Base-by-base conservation (phyloP, 2,113 vertebrate genomes). In the Chaetorhynchus papuensis region DNA sequence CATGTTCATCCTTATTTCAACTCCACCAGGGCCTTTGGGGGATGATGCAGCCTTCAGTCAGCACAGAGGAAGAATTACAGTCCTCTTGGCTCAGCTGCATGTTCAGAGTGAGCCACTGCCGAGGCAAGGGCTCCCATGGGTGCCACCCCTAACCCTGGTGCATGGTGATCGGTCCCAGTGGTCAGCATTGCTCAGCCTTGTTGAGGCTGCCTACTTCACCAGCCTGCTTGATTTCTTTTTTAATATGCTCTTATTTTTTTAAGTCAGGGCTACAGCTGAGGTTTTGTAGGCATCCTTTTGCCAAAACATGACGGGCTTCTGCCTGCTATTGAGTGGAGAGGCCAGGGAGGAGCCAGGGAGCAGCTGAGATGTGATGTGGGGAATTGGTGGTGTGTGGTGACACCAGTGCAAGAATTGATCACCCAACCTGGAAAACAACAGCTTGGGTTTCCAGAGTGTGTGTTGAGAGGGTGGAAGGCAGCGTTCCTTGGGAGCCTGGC, bases 21-120 rank as follows among this genome's bases (percentile, higher is more conserved):
- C 30, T 53, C 49, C 33, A 11, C 1, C 5, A 15, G 33, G 30
- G 15, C 22, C 30, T 56, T 2, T 52, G 8, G 18, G 15, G 23
- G 37, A 28, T 24, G 52, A 65, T 31, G 47, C 53, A 52, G 35
- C 59, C 33, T 66, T 76, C 10, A 11, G 41, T 47, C 60, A 70
- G 22, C 1, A 7, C 69, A 78, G 39, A 81, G 23, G 37, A 76
- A 47, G 63, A 86, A 41, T 37, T 53, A 35, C 10, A 23, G 15
- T 24, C 28, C 69, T 57, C 30, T 81, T 2, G 3, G 57, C 31
- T 72, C 13, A 9, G 66, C 4, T 5, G 1, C 2, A 1, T 13
- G 26, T 35, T 61, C 44, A 22, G 56, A 53, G 30, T 0, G 4
- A 86, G 66, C 26, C 1, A 1, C 64, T 78, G 49, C 53, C 21